Percentiles rank a stretch among this genome's conserved stretches.
These are phyloP conservation scores for Margarornis squamiger DNA, from an alignment of 2,797 vertebrate species.

Conservation along the genomic window DNA sequence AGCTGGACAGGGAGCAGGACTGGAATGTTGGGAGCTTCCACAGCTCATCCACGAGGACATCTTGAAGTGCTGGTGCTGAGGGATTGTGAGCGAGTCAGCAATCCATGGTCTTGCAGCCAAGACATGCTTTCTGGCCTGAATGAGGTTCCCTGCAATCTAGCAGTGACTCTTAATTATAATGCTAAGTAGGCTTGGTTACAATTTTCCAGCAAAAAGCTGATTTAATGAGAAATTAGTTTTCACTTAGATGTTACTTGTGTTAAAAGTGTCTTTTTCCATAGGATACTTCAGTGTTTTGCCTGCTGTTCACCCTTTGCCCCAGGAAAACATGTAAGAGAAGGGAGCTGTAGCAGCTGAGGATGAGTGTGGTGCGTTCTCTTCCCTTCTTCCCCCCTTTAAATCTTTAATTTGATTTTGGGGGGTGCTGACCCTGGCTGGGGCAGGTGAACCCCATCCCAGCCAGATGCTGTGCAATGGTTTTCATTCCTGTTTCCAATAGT, in stretches of 20 bases:
- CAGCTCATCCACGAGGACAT: rapidly evolving
- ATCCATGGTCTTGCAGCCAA: not conserved
- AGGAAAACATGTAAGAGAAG: not conserved
- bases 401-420: not conserved
- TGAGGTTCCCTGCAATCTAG: not conserved
- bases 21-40: not conserved
- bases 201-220: not conserved
- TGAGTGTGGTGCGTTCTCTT: not conserved
- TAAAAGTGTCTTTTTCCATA: not conserved
- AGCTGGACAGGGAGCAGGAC: not conserved
- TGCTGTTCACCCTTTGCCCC: not conserved
- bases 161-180: not conserved
- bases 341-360: not conserved
- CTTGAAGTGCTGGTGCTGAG: not conserved
- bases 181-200: not conserved
- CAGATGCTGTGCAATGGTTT: not conserved
- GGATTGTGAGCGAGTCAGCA: not conserved
- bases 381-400: not conserved
- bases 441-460: not conserved
- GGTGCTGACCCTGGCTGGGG: not conserved
- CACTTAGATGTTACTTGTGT: not conserved
- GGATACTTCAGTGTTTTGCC: not conserved
- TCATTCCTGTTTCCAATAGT: not conserved
- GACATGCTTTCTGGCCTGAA: not conserved
- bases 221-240: constrained; percentile 4